Conservation (phyloP, 2,113 vertebrate genomes). For the Gyps fulvus region DNA sequence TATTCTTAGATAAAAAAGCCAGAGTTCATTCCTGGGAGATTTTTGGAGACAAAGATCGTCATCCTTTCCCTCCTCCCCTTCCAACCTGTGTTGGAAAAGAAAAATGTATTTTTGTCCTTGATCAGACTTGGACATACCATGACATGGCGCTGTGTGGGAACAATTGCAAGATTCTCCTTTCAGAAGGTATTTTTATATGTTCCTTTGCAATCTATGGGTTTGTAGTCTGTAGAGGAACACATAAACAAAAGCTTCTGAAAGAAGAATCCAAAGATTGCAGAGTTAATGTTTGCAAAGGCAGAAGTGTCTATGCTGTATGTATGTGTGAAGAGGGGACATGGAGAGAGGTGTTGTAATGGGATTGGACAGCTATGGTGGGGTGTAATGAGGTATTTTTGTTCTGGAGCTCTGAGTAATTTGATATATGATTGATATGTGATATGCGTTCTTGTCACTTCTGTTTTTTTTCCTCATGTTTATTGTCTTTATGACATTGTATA, state of each 20-base stretch:
- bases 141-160: background rate
- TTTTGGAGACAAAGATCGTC: background rate
- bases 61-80: background rate
- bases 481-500: background rate
- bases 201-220: background rate
- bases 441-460: background rate
- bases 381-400: background rate
- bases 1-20: background rate
- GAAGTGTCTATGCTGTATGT: background rate
- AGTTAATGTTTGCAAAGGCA: background rate
- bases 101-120: background rate
- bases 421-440: background rate
- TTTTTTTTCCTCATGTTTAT: background rate
- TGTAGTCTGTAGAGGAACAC: background rate
- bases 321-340: background rate
- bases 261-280: background rate
- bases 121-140: background rate
- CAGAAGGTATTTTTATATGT: background rate
- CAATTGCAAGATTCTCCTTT: background rate
- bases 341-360: background rate
- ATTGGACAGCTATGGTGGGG: background rate
- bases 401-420: background rate
- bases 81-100: background rate
- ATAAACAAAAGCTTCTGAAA: background rate
- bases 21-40: background rate